Percentiles rank a stretch among this genome's conserved stretches.
Conservation (phyloP, 1,140 invertebrate species). For the Orchestia grillus region DNA sequence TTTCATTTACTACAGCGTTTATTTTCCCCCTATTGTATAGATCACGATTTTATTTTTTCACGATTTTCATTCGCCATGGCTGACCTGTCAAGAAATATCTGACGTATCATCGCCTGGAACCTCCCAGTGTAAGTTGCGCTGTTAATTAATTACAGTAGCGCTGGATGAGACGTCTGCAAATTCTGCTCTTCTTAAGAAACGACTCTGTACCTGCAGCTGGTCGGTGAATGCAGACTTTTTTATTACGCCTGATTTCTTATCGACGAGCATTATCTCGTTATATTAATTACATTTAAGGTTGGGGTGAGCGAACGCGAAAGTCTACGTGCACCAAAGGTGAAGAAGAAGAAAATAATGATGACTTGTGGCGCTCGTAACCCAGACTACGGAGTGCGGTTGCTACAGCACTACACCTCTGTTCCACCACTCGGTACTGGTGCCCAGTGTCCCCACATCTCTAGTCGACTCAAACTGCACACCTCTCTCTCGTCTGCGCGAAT, state of each 20-base stretch:
- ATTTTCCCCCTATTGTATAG: neutral
- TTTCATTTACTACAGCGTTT: neutral
- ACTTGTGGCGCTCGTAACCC: neutral
- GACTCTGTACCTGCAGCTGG: too few relatives aligned
- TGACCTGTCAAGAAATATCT: too few relatives aligned
- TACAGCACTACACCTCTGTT: neutral
- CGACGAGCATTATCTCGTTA: too few relatives aligned
- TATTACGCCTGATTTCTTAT: too few relatives aligned
- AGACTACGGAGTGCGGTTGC: neutral
- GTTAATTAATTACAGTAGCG: too few relatives aligned
- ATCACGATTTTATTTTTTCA: too few relatives aligned
- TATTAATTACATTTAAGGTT: neutral
- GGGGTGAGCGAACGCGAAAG: neutral
- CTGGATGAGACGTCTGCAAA: too few relatives aligned
- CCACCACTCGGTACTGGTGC: neutral
- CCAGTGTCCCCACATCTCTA: neutral
- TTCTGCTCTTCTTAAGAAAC: too few relatives aligned
- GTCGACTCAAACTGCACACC: neutral
- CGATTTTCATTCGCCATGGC: too few relatives aligned
- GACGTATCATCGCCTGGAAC: too few relatives aligned
- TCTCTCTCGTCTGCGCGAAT: neutral
- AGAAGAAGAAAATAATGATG: neutral
- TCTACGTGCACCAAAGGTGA: neutral
- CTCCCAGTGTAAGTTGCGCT: too few relatives aligned
- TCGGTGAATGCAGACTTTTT: too few relatives aligned